Evolutionary conservation across 92 coral and sea anemone species (phyloP), one percentile per base, ranked within the genome.

Genomic region (Zoanthus solanderi): DNA sequence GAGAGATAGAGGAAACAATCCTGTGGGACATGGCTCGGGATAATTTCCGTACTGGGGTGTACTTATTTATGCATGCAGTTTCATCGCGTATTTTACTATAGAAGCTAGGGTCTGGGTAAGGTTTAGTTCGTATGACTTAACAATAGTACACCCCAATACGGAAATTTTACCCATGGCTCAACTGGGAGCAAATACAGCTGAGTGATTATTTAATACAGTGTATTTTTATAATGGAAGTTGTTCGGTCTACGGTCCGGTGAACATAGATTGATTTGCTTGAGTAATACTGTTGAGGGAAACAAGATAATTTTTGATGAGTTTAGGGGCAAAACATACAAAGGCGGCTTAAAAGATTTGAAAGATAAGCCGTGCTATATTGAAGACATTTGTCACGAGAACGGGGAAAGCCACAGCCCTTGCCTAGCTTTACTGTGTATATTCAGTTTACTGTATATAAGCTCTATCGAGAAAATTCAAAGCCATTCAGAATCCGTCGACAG

Each of bases 341-440:
- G 96, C 50, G 90, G 94, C 52, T 67, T 93, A 78, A 91, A 89
- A 60, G 94, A 94, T 73, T 83, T 89, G 69, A 87, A 87, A 50
- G 76, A 84, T 56, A 87, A 84, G 87, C 92, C 89, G 74, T 88
- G 91, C 73, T 76, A 71, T 78, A 87, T 93, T 44, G 83, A 91
- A 83, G 91, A 91, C 81, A 63, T 86, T 56, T 91, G 96, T 83
- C 92, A 85, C 72, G 88, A 89, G 85, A 82, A 58, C 58, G 88
- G 95, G 79, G 79, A 85, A 75, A 75, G 30, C 10, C 91, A 92
- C 79, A 71, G 83, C 66, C 89, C 91, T 44, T 92, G 92, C 72
- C 63, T 92, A 78, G 91, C 73, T 44, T 60, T 60, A 61, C 47
- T 89, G 92, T 23, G 23, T 23, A 23, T 92, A 82, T 81, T 79